Conservation (phyloP, 2,888 invertebrate genomes). For the Macrosoma leucophasiata region DNA sequence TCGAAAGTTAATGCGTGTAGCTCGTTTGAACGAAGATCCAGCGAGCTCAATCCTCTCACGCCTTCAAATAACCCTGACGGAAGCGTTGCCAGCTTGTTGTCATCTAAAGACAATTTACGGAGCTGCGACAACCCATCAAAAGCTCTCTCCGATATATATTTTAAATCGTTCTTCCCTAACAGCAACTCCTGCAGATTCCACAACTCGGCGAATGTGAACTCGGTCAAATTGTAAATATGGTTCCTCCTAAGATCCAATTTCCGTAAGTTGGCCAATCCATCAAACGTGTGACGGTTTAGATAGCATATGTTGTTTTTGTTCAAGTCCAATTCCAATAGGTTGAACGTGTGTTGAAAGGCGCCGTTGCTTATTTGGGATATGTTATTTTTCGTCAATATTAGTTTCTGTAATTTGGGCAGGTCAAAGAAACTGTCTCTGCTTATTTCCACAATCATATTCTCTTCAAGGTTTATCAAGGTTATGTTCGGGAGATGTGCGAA, state of each 20-base stretch:
- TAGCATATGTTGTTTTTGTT: constrained; percentile 85
- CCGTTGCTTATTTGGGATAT: constrained; percentile 89
- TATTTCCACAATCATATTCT: constrained; percentile 85
- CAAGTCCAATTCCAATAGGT: constrained; percentile 87
- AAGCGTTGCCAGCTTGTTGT: constrained; percentile 83
- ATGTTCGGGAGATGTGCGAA: constrained; percentile 84
- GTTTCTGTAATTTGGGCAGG: constrained; percentile 81
- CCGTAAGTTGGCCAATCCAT: constrained; percentile 83
- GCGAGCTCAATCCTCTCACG: constrained; percentile 81
- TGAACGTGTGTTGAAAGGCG: constrained; percentile 83
- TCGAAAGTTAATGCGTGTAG: constrained; percentile 85
- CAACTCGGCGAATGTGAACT: constrained; percentile 86
- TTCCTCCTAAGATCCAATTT: constrained; percentile 85
- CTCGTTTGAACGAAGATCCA: constrained; percentile 86
- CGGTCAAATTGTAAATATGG: constrained; percentile 84
- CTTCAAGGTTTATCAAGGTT: constrained; percentile 81
- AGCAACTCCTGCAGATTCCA: constrained; percentile 83
- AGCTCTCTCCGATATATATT: constrained; percentile 84
- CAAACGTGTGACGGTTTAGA: constrained; percentile 85
- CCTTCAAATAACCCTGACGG: constrained; percentile 83
- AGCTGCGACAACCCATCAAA: constrained; percentile 85
- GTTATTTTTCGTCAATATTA: constrained; percentile 90
- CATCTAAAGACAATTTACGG: constrained; percentile 81
- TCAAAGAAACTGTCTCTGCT: constrained; percentile 83
- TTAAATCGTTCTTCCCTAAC: constrained; percentile 81